Conservation (phyloP, 2,888 invertebrate species). For the Drosophila nr. fundita region DNA sequence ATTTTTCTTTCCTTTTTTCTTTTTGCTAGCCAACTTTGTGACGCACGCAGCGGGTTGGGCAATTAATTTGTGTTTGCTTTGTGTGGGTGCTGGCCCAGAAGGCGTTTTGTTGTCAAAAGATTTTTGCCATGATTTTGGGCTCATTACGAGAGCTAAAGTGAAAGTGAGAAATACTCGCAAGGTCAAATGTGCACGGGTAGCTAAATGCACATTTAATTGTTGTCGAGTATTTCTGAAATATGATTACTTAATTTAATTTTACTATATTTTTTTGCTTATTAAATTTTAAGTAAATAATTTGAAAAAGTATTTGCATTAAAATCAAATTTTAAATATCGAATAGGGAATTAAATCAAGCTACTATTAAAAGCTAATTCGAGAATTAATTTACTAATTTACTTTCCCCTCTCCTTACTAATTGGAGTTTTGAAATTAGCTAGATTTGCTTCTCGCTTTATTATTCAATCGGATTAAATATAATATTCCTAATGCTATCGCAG, state of each 20-base stretch:
- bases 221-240: background rate
- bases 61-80: slow-evolving; percentile 22
- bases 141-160: slow-evolving; percentile 34
- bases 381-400: background rate
- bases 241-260: background rate
- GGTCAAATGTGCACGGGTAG: slow-evolving; percentile 13
- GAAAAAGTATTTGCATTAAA: background rate
- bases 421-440: background rate
- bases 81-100: background rate
- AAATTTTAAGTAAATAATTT: background rate
- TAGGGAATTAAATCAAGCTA: background rate
- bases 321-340: background rate
- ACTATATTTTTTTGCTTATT: background rate
- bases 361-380: background rate
- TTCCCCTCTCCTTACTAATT: background rate
- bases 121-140: slow-evolving; percentile 26
- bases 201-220: background rate
- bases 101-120: slow-evolving; percentile 58
- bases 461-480: background rate
- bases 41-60: slow-evolving; percentile 41
- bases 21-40: slow-evolving; percentile 17
- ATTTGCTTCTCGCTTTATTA: background rate
- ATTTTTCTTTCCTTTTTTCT: slow-evolving; percentile 6
- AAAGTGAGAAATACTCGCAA: slow-evolving; percentile 42
- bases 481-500: background rate